Base-by-base conservation (phyloP, 2,888 invertebrate species). In the Mesochorus sp. region DNA sequence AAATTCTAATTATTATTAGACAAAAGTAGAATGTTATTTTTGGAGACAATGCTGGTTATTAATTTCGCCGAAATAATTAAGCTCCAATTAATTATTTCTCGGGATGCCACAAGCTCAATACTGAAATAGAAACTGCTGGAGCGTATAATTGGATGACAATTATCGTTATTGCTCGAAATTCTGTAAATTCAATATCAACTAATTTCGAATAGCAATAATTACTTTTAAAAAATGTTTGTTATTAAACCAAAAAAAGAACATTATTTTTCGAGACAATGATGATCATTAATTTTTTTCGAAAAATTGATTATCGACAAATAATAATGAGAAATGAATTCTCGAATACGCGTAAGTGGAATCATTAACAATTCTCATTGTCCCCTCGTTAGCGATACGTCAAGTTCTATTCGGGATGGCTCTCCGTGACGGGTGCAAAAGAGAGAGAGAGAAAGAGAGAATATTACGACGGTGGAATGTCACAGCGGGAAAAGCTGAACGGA, bases 331-430 rank as follows among this genome's bases (percentile, higher is more conserved):
- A n/a, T n/a, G n/a, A n/a, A 2, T 17, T 17, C 51, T 24, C 4
- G 17, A 53, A 39, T 51, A 17, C 66, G 26, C 53, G 51, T 28
- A 8, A 66, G 39, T 39, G 51, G 62, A 6, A 31, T 34, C 42
- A 47, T 53, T 61, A 62, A 55, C 39, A 57, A 64, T 66, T 66
- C 31, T 64, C 70, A 71, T 71, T 71, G 53, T 26, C 34, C 19
- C 17, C 59, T 31, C 42, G 57, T 66, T 71, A 39, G 21, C 49
- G 61, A 61, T 39, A 76, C 53, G 76, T 59, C 64, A 44, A 66
- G 34, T 49, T 71, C 76, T 64, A 64, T 14, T 5, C 42, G 26
- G 26, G 64, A 66, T 64, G 71, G 70, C 49, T 51, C n/a, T n/a
- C n/a, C 49, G 12, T 34, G 66, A 37, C 26, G 26, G n/a, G 66